These are phyloP conservation scores for Jordanella pulchra DNA, from an alignment of 2,797 vertebrate genomes.

Conservation along the genomic window DNA sequence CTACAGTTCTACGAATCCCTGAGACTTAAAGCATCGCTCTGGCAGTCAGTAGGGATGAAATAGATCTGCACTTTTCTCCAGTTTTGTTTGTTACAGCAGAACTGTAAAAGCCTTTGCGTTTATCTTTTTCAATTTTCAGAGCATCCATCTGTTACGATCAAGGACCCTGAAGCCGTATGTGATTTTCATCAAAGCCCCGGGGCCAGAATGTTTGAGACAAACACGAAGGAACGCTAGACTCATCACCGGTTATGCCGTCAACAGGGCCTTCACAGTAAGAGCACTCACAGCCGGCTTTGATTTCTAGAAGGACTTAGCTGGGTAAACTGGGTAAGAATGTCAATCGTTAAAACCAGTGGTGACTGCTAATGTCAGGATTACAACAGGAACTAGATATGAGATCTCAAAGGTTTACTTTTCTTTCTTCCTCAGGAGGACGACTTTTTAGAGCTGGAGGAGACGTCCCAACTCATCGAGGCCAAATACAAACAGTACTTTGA, in stretches of 20 bases:
- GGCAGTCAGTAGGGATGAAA: too few species aligned
- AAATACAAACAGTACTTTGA: conserved; percentile 91
- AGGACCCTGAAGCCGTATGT: conserved; percentile 88
- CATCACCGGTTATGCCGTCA: conserved; percentile 82
- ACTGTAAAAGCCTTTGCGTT: background rate
- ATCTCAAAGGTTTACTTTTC: background rate
- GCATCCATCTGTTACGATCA: conserved; percentile 81
- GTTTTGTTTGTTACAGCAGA: background rate
- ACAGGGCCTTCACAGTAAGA: conserved; percentile 86
- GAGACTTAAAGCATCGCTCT: too few species aligned
- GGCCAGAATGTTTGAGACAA: conserved; percentile 80
- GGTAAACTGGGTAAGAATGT: background rate
- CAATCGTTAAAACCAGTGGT: background rate
- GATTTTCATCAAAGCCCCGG: conserved; percentile 89
- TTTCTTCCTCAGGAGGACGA: conserved; percentile 84
- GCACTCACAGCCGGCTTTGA: background rate
- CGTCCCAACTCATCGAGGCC: conserved; percentile 82
- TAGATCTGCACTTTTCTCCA: background rate
- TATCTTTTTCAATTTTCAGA: conserved; percentile 64
- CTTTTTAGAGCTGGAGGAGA: conserved; percentile 86
- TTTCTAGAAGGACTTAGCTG: background rate
- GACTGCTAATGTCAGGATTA: background rate
- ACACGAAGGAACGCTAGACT: conserved; percentile 84
- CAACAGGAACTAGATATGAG: background rate
- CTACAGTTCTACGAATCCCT: too few species aligned